Base-by-base conservation (phyloP, 1,140 invertebrate species). In the Hormaphis cornu region DNA sequence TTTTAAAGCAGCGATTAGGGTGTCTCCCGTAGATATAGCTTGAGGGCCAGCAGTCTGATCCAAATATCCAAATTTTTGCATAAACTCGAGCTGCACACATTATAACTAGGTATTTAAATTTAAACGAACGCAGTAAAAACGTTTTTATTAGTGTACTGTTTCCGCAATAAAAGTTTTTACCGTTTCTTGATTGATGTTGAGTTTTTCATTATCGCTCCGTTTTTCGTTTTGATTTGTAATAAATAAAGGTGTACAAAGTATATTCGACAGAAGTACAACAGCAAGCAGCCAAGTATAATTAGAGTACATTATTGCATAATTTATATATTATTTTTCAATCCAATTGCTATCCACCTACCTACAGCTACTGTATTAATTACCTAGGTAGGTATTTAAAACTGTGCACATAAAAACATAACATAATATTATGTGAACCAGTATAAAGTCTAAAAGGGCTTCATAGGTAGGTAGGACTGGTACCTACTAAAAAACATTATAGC, bases 31-130 rank as follows among this genome's bases (percentile, higher is more conserved):
- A 77, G 84, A 87, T 22, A 85, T 74, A 1, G 83, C 79, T 61
- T 81, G 82, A 80, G 78, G 6, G 7, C 74, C 79, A 4, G n/a
- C n/a, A n/a, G 72, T 75, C 16, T 78, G 74, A 16, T 78, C 74
- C 22, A 86, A 73, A 76, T 87, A 87, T 24, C 86, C 85, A 78
- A 82, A 87, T 70, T 77, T 79, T 73, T 81, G 80, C 79, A 87
- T 81, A 73, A 86, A 87, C 22, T 78, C 76, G 48, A 85, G 69
- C 86, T 87, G 70, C 42, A 78, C 75, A 69, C 28, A 59, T 30
- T 46, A 46, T 46, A 46, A 46, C 4, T 46, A 5, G 18, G 42
- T 30, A 46, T 14, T 18, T 54, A 7, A 33, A 22, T 12, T 18
- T 18, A 18, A 30, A 54, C n/a, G n/a, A n/a, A n/a, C n/a, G n/a